A percentile compares a stretch with the other conserved stretches of the same genome.
phyloP scores from a whole-genome alignment of 2,888 invertebrate species.

The Harpagoxenus sublaevis region DNA sequence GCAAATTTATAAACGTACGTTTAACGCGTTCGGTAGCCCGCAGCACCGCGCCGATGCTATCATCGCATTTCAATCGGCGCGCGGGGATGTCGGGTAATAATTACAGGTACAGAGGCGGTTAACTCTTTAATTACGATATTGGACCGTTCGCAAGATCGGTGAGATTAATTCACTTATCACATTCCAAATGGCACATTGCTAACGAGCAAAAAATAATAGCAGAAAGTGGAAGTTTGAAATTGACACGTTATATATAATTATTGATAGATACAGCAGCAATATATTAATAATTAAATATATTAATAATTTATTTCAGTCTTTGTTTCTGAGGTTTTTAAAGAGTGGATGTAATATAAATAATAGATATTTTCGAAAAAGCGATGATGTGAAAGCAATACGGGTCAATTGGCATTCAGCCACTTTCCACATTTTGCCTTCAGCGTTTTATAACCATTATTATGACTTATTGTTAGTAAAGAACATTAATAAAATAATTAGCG shows the following conservation, averaged over 20 bases:
- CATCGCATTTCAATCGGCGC: constrained; percentile 21
- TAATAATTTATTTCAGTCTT: not conserved
- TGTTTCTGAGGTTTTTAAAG: not conserved
- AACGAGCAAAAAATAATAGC: not conserved
- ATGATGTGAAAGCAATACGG: not conserved
- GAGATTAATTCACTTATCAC: constrained; percentile 31
- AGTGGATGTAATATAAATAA: not conserved
- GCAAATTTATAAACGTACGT: constrained; percentile 19
- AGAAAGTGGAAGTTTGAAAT: not conserved
- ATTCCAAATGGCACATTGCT: not conserved
- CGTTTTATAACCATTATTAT: constrained; percentile 8
- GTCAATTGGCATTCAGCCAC: not conserved
- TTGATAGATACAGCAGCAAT: not conserved
- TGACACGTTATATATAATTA: not conserved
- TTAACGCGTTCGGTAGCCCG: constrained; percentile 3
- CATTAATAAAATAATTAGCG: not conserved
- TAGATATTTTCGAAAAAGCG: not conserved
- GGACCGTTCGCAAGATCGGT: not conserved
- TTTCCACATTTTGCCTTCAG: not conserved
- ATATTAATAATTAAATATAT: not conserved
- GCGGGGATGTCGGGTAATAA: constrained; percentile 28
- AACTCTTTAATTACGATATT: constrained; percentile 34
- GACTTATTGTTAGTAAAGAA: not conserved
- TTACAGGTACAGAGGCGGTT: constrained; percentile 6
- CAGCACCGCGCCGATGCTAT: constrained; percentile 1